Evolutionary conservation across 2,797 vertebrate genomes (phyloP).

Genomic region (Chelon auratus): DNA sequence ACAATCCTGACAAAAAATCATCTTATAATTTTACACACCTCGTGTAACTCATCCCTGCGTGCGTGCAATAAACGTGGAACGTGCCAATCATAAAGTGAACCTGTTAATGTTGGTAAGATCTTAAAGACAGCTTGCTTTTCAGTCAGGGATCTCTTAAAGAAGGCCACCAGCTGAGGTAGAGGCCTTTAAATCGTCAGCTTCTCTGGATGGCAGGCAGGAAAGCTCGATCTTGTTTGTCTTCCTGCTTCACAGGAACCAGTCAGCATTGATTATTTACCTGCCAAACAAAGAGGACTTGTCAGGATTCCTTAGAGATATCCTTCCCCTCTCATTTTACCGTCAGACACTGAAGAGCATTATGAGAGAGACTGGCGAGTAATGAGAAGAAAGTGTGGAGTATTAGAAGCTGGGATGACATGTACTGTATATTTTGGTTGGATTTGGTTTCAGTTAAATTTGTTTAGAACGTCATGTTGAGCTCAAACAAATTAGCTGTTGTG

Average conservation of each 20-base stretch:
- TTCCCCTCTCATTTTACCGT: conserved; percentile 53
- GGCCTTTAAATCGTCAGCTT: conserved; percentile 47
- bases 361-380: conserved; percentile 7
- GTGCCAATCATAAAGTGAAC: conserved; percentile 40
- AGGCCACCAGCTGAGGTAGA: conserved; percentile 49
- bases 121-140: conserved; percentile 22
- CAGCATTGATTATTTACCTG: conserved; percentile 78
- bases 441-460: conserved; percentile 54
- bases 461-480: conserved; percentile 56
- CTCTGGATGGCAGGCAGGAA: conserved; percentile 54
- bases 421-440: conserved; percentile 58
- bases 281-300: conserved; percentile 66
- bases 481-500: conserved; percentile 53
- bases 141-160: conserved; percentile 41
- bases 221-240: conserved; percentile 74
- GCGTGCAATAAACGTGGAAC: not conserved
- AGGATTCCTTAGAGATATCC: conserved; percentile 55
- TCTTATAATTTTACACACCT: conserved; percentile 33
- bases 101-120: conserved; percentile 27
- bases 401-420: conserved; percentile 23
- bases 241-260: conserved; percentile 74
- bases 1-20: conserved; percentile 48
- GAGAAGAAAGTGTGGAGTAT: conserved; percentile 39
- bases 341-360: conserved; percentile 36
- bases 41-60: conserved; percentile 11